Evolutionary conservation across 2,797 vertebrate genomes (phyloP), one percentile per base, ranked within the genome.

Genomic region (Amblyopsis hoosieri): DNA sequence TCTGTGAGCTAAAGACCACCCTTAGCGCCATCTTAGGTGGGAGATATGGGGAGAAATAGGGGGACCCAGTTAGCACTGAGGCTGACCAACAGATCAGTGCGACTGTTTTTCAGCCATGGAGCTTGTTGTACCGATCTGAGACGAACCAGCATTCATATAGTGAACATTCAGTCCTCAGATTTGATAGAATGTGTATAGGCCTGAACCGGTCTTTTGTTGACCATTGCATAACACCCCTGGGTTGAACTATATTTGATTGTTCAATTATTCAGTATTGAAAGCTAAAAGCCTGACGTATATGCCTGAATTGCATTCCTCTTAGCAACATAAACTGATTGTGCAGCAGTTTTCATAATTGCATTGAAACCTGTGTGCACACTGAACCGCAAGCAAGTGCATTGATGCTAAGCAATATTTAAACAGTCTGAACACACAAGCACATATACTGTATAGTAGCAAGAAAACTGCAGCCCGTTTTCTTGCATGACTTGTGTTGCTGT

Each of bases 401-500:
- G 15, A 17, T 19, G 60, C 14, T 61, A 33, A 75, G 59, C 61
- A 15, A 54, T 11, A 54, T 45, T 75, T 19, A 59, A n/a, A 69
- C 50, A 74, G 12, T 12, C 49, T 15, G 13, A 9, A 52, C 9
- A 29, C 54, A 57, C 7, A 69, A 2, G 62, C 8, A 13, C 42
- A 42, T 64, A 60, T 11, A 69, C 56, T 63, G 47, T 29, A 62
- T 23, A 23, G 23, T 23, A 23, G 23, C 23, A 23, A 23, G 23
- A 23, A 23, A 50, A 50, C 47, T 12, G 62, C 23, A 54, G 62
- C 54, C 59, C 23, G 54, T 47, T 49, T 53, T 14, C 52, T 8
- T 47, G 54, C 66, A 11, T 14, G 48, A 55, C 74, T 69, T 78
- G 57, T 75, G 69, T 77, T 62, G 42, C 55, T 65, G 59, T 63